Percentiles rank a stretch among this genome's conserved stretches.
Evolutionary conservation across 2,888 invertebrate genomes (phyloP).

Genomic region (Eristalinus aeneus): DNA sequence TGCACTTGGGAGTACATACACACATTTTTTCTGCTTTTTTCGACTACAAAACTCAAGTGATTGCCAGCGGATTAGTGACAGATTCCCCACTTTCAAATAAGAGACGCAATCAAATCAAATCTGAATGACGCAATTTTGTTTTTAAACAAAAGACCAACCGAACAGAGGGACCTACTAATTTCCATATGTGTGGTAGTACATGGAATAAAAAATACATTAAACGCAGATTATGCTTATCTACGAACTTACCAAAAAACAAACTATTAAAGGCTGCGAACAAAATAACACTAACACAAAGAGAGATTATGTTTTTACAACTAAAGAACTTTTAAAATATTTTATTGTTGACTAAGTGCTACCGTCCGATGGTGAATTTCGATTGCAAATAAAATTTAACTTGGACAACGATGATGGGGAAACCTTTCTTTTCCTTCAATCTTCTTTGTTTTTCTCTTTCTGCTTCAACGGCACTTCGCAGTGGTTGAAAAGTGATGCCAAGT

Average conservation of each 20-base stretch:
- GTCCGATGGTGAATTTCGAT: background rate
- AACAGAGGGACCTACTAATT: background rate
- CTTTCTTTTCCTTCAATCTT: conserved; percentile 17
- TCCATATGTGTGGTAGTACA: background rate
- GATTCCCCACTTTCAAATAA: background rate
- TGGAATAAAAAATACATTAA: background rate
- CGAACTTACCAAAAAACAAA: conserved; percentile 26
- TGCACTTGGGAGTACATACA: background rate
- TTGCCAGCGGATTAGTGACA: background rate
- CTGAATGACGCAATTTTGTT: conserved; percentile 51
- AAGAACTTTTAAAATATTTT: background rate
- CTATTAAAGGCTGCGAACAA: background rate
- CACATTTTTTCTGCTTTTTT: background rate
- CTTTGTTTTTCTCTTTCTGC: conserved; percentile 25
- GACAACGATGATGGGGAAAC: conserved; percentile 19
- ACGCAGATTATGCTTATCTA: background rate
- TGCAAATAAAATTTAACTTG: conserved; percentile 25
- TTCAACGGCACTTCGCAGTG: background rate
- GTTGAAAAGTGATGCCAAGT: conserved; percentile 26
- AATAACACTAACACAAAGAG: background rate
- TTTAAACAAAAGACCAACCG: conserved; percentile 45
- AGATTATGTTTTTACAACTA: background rate
- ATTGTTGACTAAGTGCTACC: conserved; percentile 23
- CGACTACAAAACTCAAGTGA: background rate
- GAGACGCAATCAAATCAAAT: background rate